A percentile compares a stretch with the other conserved stretches of the same genome.
phyloP scores from a whole-genome alignment of 1,140 invertebrate species.

The Pristionchus pacificus region DNA sequence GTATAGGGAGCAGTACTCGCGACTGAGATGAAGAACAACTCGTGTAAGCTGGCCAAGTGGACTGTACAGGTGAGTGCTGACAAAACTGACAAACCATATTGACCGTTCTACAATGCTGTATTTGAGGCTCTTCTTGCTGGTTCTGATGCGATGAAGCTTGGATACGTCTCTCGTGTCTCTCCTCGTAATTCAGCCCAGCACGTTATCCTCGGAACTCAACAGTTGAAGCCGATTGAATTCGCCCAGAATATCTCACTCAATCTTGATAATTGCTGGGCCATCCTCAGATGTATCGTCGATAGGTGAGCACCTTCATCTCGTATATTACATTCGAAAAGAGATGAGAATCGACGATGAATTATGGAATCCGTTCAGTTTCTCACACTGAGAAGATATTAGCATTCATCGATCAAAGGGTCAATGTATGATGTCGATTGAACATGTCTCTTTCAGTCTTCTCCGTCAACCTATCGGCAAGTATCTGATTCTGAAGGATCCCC shows the following conservation, averaged over 20 bases:
- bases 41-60: slow-evolving; percentile 98
- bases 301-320: slow-evolving; percentile 63
- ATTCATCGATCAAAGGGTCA: no score
- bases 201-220: slow-evolving; percentile 93
- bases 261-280: slow-evolving; percentile 99
- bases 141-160: slow-evolving; percentile 95
- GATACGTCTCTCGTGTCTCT: slow-evolving; percentile 90
- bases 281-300: slow-evolving; percentile 94
- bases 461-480: slow-evolving; percentile 94
- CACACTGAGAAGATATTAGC: no score
- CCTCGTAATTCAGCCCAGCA: slow-evolving; percentile 90
- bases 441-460: slow-evolving; percentile 66
- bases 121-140: slow-evolving; percentile 81
- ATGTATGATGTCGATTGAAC: no score
- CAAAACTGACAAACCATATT: background rate
- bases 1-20: slow-evolving; percentile 85
- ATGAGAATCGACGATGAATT: background rate
- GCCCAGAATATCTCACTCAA: slow-evolving; percentile 97
- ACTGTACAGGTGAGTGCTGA: slow-evolving; percentile 68
- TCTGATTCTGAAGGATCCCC: slow-evolving; percentile 98
- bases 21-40: slow-evolving; percentile 95
- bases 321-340: no score
- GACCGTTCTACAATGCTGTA: background rate
- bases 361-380: no score
- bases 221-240: slow-evolving; percentile 96